A percentile compares a stretch with the other conserved stretches of the same genome.
Evolutionary conservation across 1,140 invertebrate species (phyloP).

Genomic region (Apis laboriosa): DNA sequence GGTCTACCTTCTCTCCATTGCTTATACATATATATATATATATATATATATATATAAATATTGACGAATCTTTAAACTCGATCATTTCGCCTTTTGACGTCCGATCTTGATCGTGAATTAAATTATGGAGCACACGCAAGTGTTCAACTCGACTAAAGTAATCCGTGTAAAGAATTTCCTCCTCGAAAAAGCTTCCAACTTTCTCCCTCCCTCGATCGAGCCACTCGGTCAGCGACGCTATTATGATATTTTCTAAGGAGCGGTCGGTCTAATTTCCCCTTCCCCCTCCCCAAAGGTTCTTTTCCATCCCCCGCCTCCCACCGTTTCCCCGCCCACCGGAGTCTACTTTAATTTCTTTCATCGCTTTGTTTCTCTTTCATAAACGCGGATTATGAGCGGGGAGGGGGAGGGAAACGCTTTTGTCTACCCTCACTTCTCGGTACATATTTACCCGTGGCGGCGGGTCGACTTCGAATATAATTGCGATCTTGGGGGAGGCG

Average conservation of each 20-base stretch:
- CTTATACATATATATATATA: slow-evolving; percentile 7
- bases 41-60: too few relatives aligned
- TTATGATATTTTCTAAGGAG: slow-evolving; percentile 41
- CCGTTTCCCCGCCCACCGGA: slow-evolving; percentile 5
- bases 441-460: slow-evolving; percentile 46
- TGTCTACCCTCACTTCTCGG: slow-evolving; percentile 37
- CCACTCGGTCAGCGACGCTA: slow-evolving; percentile 10
- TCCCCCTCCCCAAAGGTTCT: background rate
- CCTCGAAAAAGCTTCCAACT: background rate
- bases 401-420: slow-evolving; percentile 40
- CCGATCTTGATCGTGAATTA: background rate
- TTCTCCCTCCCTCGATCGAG: background rate
- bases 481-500: slow-evolving; percentile 37
- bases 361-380: slow-evolving; percentile 52
- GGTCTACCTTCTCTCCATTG: slow-evolving; percentile 32
- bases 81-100: background rate
- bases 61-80: slow-evolving; percentile 23
- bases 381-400: slow-evolving; percentile 42
- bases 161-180: too few relatives aligned
- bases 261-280: slow-evolving; percentile 28
- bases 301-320: too few relatives aligned
- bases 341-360: slow-evolving; percentile 47
- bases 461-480: slow-evolving; percentile 31
- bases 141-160: too few relatives aligned
- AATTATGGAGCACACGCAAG: too few relatives aligned